phyloP scores from a whole-genome alignment of 2,888 invertebrate genomes.

The Minunthozetes semirufus region DNA sequence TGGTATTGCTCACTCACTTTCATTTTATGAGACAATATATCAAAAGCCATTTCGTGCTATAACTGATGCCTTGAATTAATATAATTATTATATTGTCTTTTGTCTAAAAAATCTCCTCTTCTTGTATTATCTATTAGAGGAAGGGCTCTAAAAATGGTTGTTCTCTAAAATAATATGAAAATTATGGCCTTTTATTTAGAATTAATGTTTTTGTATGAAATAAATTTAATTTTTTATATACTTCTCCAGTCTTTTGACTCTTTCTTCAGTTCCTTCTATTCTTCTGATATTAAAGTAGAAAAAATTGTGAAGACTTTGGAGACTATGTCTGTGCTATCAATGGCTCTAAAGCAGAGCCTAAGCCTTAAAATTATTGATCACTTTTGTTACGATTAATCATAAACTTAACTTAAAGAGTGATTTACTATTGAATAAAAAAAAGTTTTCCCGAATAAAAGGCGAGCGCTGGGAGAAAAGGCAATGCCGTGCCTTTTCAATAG shows the following conservation, averaged over 20 bases:
- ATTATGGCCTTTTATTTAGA: neutral
- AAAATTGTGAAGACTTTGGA: neutral
- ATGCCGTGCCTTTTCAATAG: neutral
- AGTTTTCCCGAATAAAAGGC: neutral
- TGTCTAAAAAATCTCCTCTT: too few relatives aligned
- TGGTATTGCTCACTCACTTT: neutral
- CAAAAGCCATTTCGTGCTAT: neutral
- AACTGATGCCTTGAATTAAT: too few relatives aligned
- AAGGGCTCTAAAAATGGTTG: too few relatives aligned
- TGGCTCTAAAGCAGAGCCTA: neutral
- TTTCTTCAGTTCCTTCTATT: neutral
- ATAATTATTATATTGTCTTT: conserved; percentile 6
- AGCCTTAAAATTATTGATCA: conserved; percentile 3
- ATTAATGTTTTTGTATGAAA: conserved; percentile 4
- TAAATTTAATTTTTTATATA: neutral
- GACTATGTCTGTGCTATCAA: neutral
- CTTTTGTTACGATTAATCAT: conserved; percentile 12
- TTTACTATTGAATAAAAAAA: conserved; percentile 1
- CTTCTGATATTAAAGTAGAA: neutral
- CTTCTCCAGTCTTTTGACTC: neutral
- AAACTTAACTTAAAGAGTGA: conserved; percentile 10
- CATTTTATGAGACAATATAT: neutral
- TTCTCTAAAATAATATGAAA: conserved; percentile 6
- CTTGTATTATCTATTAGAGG: too few relatives aligned
- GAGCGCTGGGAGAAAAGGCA: neutral